phyloP scores from a whole-genome alignment of 92 coral and sea anemone species.

The Galaxea fascicularis region DNA sequence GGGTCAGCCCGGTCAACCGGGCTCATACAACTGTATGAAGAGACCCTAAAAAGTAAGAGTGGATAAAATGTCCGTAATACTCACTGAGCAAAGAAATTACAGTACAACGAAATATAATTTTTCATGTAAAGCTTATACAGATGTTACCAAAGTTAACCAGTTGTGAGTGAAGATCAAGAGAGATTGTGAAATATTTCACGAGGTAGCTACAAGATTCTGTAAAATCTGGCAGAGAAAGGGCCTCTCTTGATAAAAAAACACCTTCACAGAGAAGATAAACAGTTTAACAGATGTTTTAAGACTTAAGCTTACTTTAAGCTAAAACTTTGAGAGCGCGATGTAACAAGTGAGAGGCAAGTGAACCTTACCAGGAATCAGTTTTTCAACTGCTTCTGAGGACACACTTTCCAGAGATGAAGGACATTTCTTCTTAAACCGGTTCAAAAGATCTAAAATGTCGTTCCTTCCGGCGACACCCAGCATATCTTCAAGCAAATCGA shows the following conservation, averaged over 20 bases:
- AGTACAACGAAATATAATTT: too few species aligned
- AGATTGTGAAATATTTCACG: neutral
- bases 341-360: too few species aligned
- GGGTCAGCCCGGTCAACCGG: too few species aligned
- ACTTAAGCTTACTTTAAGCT: too few species aligned
- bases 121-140: too few species aligned
- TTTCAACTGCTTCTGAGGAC: slow-evolving; percentile 20
- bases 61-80: too few species aligned
- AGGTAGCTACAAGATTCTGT: too few species aligned
- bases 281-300: too few species aligned
- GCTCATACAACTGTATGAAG: too few species aligned
- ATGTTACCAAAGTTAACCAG: neutral
- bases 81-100: too few species aligned
- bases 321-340: too few species aligned
- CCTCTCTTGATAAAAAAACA: neutral
- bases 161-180: neutral
- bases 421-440: slow-evolving; percentile 54
- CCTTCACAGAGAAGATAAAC: neutral
- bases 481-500: slow-evolving; percentile 75
- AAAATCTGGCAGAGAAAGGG: neutral
- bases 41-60: too few species aligned
- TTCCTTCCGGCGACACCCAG: slow-evolving; percentile 61
- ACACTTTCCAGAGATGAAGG: slow-evolving; percentile 38
- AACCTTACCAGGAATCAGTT: slow-evolving; percentile 46
- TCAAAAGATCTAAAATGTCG: slow-evolving; percentile 45